Base-by-base conservation (phyloP, 2,797 vertebrate genomes). In the Otolemur crassicaudatus region DNA sequence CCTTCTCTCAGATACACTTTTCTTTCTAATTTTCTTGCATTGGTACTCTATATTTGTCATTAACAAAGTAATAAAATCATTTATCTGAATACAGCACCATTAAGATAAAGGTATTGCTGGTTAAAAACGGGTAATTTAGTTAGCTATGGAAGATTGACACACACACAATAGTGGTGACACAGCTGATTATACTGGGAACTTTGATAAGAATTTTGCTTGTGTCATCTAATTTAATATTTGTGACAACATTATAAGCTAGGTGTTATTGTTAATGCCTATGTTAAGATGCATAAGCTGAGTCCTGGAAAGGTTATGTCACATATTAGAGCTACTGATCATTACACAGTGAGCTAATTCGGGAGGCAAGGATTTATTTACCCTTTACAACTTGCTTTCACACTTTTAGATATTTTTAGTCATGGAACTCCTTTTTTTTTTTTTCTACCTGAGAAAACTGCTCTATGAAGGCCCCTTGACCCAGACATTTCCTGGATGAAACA, bases 191-290 rank as follows among this genome's bases (percentile, higher is more conserved):
- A 6, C 63, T 19, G 49, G 58, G 43, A 95, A 79, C 46, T 22
- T 60, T 37, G 5, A 25, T n/a, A 72, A 67, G 7, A 37, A 69
- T 94, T 95, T 93, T 84, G 49, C 10, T 17, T 65, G 19, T 46
- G 60, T 72, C 40, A 65, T 69, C 8, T 63, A 14, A 84, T 34
- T 84, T 43, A 56, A 87, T 43, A 79, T 87, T 61, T 87, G n/a
- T 69, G 76, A 82, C 10, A 27, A 43, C 8, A 29, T 87, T 72
- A 43, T 13, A 7, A 69, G 27, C 13, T 37, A 69, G 12, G 2
- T 85, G 25, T 75, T 81, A 88, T 23, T 82, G 75, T 92, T 22
- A 97, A 91, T n/a, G 69, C 27, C 53, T 40, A 11, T 61, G 85
- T 89, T 61, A 70, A 34, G 34, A 80, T 34, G 3, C 16, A 80